Conservation (phyloP, 2,113 vertebrate species). For the Mirza zaza region DNA sequence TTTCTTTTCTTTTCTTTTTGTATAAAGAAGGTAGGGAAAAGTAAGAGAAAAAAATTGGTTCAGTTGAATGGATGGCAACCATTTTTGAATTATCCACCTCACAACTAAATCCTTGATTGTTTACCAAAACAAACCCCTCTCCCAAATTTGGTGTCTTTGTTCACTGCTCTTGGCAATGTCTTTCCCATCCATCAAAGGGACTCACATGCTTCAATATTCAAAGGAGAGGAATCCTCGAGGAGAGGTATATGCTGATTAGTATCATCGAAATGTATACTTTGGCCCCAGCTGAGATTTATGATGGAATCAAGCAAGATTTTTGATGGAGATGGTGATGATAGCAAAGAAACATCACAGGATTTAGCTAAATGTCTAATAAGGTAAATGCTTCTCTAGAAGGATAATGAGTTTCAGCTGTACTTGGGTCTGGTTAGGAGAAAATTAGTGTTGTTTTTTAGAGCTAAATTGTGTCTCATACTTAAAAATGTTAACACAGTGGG, state of each 20-base stretch:
- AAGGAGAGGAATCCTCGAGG: background rate
- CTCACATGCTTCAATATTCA: background rate
- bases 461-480: background rate
- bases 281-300: background rate
- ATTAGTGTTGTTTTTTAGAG: background rate
- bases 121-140: background rate
- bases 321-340: background rate
- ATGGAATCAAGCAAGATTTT: background rate
- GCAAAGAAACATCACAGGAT: background rate
- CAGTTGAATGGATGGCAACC: background rate
- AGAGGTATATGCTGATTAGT: background rate
- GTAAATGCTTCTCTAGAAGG: background rate
- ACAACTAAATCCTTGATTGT: background rate
- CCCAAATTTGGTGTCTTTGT: conserved; percentile 14
- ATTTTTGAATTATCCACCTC: background rate
- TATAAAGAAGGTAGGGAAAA: background rate
- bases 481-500: background rate
- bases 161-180: background rate
- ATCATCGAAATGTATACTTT: background rate
- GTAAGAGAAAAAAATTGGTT: background rate
- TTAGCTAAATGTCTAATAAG: background rate
- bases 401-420: background rate
- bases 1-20: background rate
- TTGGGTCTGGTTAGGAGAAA: background rate
- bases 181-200: background rate